Base-by-base conservation (phyloP, 2,113 vertebrate species). In the Panthera leo region DNA sequence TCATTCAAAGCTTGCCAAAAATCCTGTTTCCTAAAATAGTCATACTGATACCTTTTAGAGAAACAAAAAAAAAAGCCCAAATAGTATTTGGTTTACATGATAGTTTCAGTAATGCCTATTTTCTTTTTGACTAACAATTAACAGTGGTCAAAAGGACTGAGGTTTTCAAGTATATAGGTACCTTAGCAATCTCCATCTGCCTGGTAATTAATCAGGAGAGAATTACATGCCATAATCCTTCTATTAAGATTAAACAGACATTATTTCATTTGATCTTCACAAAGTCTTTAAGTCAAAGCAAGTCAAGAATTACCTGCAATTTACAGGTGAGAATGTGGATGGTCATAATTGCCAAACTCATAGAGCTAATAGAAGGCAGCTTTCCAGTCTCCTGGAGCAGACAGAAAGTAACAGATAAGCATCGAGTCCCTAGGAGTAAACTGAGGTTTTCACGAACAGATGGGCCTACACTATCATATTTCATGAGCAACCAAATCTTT, bases 1-100 rank as follows among this genome's bases (percentile, higher is more conserved):
- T 84, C n/a, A 78, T 87, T 95, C 34, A 61, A 91, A 73, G 31
- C 80, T 76, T 97, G 31, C 15, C 58, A 85, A 91, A 36, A 89
- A 85, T 0, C 23, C 68, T 87, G 18, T 78, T 94, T 95, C 51
- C 34, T 82, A 71, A 96, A 96, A 75, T 53, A 95, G 42, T 85
- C 9, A 58, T 58, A 23, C 34, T 53, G 70, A 85, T 39, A 90
- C 19, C 76, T 85, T 84, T 92, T 70, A 68, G 14, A 85, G 5
- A 27, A 75, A 67, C 61, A 78, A 75, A 67, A 75, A 39, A 39
- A 93, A 67, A 16, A 87, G 48, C 4, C 15, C 51, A 96, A 79
- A 82, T 92, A 82, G 5, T 29, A 93, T 79, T 3, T 87, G 55
- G 82, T 27, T 80, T 84, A 79, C 36, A 90, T 23, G 45, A 87